phyloP scores from a whole-genome alignment of 2,113 vertebrate species.

The Gopherus flavomarginatus region DNA sequence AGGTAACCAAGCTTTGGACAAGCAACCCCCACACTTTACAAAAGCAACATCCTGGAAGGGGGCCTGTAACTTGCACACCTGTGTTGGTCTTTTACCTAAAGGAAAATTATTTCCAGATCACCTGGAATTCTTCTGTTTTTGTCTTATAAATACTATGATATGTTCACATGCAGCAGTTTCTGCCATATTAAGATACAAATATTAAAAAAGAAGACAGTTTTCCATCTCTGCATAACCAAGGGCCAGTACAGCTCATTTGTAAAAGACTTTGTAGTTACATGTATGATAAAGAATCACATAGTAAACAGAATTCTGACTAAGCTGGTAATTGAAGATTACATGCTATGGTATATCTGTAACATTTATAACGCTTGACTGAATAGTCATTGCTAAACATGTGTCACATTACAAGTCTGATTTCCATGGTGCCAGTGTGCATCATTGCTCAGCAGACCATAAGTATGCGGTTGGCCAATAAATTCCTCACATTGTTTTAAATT shows the following conservation, averaged over 20 bases:
- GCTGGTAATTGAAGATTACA: neutral
- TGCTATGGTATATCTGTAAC: rapidly evolving
- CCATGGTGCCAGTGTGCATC: neutral
- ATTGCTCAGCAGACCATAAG: neutral
- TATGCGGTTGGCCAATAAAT: neutral
- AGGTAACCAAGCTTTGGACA: neutral
- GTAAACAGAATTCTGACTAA: neutral
- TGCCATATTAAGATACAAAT: neutral
- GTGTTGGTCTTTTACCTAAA: neutral
- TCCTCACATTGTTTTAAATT: neutral
- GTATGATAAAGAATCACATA: neutral
- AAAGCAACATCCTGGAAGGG: neutral
- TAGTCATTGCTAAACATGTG: neutral
- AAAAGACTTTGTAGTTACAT: neutral
- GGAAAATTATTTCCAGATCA: neutral
- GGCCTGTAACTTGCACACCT: neutral
- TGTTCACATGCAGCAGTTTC: neutral
- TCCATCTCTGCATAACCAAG: neutral
- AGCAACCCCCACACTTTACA: neutral
- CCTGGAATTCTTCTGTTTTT: neutral
- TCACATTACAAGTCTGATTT: neutral
- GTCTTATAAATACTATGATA: neutral
- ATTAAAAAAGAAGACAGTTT: neutral
- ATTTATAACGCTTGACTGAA: neutral
- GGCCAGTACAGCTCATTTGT: neutral